Evolutionary conservation across 2,113 vertebrate species (phyloP).

Genomic region (Erpornis zantholeuca): DNA sequence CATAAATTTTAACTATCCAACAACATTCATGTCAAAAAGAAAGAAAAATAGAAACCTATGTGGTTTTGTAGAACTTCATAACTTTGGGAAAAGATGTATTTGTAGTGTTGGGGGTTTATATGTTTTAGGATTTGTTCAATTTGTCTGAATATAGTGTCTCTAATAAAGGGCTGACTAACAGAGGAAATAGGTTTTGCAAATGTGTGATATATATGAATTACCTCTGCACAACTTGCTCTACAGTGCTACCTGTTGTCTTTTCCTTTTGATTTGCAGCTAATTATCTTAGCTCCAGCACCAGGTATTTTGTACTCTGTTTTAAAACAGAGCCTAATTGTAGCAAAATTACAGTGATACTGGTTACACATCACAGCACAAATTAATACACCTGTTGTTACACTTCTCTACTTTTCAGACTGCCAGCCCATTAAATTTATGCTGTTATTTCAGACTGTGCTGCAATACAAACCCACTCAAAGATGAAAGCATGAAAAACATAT

Average conservation of each 20-base stretch:
- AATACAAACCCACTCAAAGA: background rate
- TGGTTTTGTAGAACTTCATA: constrained; percentile 58
- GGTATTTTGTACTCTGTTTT: background rate
- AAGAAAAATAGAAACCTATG: constrained; percentile 6
- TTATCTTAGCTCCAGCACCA: background rate
- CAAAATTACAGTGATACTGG: background rate
- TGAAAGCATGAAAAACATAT: background rate
- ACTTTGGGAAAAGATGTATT: constrained; percentile 50
- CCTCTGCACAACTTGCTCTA: background rate
- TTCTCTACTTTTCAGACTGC: constrained; percentile 32
- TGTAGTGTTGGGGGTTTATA: constrained; percentile 63
- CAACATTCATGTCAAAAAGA: constrained; percentile 13
- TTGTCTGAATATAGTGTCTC: constrained; percentile 64
- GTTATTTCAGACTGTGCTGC: background rate
- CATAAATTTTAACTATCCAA: constrained; percentile 28
- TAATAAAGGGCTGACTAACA: constrained; percentile 50
- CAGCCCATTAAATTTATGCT: background rate
- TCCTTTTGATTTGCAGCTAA: background rate
- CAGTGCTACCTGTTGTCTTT: constrained; percentile 33
- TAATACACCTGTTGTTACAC: background rate
- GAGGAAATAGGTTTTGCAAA: constrained; percentile 23
- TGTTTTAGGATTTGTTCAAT: constrained; percentile 64
- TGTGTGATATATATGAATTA: constrained; percentile 12
- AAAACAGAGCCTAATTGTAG: constrained; percentile 16
- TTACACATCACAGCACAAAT: background rate